phyloP scores from a whole-genome alignment of 2,888 invertebrate genomes.

The Tineola bisselliella region DNA sequence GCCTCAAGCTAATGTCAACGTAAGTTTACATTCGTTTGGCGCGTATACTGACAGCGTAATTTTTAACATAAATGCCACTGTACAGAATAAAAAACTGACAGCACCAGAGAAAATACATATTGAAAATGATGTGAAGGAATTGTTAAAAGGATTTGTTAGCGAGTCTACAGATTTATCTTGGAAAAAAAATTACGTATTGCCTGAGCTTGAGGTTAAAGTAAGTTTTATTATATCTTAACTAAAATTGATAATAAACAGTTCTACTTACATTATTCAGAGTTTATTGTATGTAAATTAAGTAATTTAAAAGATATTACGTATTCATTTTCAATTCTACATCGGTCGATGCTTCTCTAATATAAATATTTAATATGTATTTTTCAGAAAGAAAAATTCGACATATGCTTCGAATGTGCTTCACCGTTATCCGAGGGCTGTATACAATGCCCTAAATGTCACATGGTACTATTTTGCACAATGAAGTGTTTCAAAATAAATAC shows the following conservation, averaged over 20 bases:
- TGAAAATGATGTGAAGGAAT: slow-evolving; percentile 29
- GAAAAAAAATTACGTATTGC: slow-evolving; percentile 34
- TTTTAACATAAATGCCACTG: no score
- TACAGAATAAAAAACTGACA: slow-evolving; percentile 20
- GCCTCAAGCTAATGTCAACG: no score
- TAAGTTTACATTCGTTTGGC: no score
- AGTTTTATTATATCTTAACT: no score
- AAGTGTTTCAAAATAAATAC: slow-evolving; percentile 38
- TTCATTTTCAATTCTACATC: no score
- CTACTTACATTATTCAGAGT: no score
- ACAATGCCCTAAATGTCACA: slow-evolving; percentile 33
- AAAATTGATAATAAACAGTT: no score
- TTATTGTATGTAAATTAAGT: no score
- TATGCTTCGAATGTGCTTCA: slow-evolving; percentile 50
- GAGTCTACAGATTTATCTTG: slow-evolving; percentile 18
- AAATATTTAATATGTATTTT: no score
- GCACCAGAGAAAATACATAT: slow-evolving; percentile 32
- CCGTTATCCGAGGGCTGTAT: slow-evolving; percentile 32
- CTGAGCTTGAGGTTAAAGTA: slow-evolving; percentile 28
- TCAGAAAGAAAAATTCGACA: slow-evolving; percentile 39
- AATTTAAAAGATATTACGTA: no score
- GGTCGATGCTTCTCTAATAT: no score
- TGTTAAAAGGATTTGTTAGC: slow-evolving; percentile 29
- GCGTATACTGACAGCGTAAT: no score
- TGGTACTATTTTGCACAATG: slow-evolving; percentile 39